Base-by-base conservation (phyloP, 2,797 vertebrate species). In the Typhlichthys subterraneus region DNA sequence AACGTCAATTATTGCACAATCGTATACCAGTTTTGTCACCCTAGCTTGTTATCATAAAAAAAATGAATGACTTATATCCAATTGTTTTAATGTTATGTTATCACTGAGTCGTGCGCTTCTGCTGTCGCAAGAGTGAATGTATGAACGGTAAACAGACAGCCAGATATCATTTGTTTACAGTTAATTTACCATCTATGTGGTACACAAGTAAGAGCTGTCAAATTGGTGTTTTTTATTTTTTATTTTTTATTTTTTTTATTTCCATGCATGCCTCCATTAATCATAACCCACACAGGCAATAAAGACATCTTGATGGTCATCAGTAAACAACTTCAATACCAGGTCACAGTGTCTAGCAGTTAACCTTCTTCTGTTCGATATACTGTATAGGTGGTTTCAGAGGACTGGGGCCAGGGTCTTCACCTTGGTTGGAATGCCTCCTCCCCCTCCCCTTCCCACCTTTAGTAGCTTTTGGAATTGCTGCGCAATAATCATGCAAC, bases 401-500 rank as follows among this genome's bases (percentile, higher is more conserved):
- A 53, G 57, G 49, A 65, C 69, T 65, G 63, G 33, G 29, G 17
- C n/a, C 59, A 58, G 67, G 79, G 81, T 85, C 73, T 72, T 81
- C 77, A 82, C 82, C 86, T 85, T 64, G 82, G 69, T 79, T 77
- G 79, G 84, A 87, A 87, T 83, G 85, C 12, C 50, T 15, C 2
- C 50, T 19, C 15, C 51, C 17, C 23, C 23, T 10, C 10, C 52
- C 79, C 73, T 82, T 19, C 17, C 17, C 17, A 78, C 68, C 72
- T 85, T 83, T 72, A 82, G 81, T 76, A 69, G 78, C 87, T 86
- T 81, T 17, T 77, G 82, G 83, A 84, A 82, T 80, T 71, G 73
- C 85, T 84, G 80, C 89, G 88, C 88, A 90, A 92, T 91, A 87
- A 80, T 86, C 73, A 66, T 86, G 83, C 90, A 89, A 90, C 87